Evolutionary conservation across 2,113 vertebrate species (phyloP), one percentile per base, ranked within the genome.

Genomic region (Nycticryphes semicollaris): DNA sequence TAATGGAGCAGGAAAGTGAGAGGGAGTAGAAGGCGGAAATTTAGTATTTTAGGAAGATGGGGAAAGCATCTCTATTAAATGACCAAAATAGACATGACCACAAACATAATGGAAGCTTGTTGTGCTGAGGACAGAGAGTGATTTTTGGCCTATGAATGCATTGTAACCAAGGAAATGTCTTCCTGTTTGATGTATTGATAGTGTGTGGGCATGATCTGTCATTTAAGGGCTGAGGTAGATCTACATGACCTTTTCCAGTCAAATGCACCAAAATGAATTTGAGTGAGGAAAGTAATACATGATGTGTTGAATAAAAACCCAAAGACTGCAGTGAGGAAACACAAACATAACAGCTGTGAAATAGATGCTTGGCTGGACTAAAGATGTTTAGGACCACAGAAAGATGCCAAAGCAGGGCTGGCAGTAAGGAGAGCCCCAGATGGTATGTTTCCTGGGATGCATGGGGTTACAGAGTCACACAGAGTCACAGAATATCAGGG

Each of bases 211-310:
- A 91, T 85, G 70, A 90, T 93, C 90, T 91, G 92, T 96, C 93
- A 93, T 82, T 91, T 76, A 85, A 43, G 70, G 89, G 77, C 89
- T 96, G 87, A 92, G 89, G 80, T 94, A 77, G 74, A 91, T 89
- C 45, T 89, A 27, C 3, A 3, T 93, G 95, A 94, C 94, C 95
- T 96, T 97, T 95, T 89, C 93, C 85, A 96, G 59, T 80, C 92
- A 94, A 95, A 89, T 33, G 59, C 83, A 87, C 54, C 67, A 76
- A 68, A 91, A 83, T 62, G 23, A 80, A 83, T 93, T 79, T 84
- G 89, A 94, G 70, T 77, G n/a, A 89, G 53, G 33, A 54, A 94
- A 90, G 78, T 41, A 85, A 69, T 70, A 62, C 23, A 33, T 27
- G 57, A 64, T 6, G 15, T 77, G 47, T 87, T 82, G 67, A 77